phyloP scores from a whole-genome alignment of 1,140 invertebrate species.

The Apis dorsata region DNA sequence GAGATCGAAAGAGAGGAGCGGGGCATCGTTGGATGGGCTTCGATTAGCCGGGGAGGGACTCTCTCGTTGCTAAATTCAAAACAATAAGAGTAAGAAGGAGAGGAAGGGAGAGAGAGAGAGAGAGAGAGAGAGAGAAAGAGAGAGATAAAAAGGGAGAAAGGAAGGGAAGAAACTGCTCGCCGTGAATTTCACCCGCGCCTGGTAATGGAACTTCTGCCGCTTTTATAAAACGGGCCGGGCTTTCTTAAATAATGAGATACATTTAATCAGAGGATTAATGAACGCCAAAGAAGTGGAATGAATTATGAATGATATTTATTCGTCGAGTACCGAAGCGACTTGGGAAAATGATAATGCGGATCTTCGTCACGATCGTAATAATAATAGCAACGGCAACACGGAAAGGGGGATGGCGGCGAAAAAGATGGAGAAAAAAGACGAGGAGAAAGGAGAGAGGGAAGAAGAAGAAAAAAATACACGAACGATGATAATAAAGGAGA shows the following conservation, averaged over 20 bases:
- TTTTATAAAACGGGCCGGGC: slow-evolving; percentile 57
- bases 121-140: background rate
- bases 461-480: background rate
- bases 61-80: slow-evolving; percentile 45
- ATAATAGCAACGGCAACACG: slow-evolving; percentile 50
- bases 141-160: background rate
- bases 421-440: background rate
- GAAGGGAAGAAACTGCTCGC: background rate
- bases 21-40: slow-evolving; percentile 1
- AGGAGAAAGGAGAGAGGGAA: background rate
- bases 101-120: background rate
- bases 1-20: slow-evolving; percentile 29
- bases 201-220: slow-evolving; percentile 61
- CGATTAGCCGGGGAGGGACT: slow-evolving; percentile 33
- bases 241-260: slow-evolving; percentile 73
- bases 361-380: slow-evolving; percentile 64
- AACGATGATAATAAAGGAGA: slow-evolving; percentile 37
- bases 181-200: slow-evolving; percentile 42
- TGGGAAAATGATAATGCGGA: slow-evolving; percentile 64
- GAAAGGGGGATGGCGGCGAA: background rate
- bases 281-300: slow-evolving; percentile 73
- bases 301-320: slow-evolving; percentile 77
- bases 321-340: slow-evolving; percentile 64
- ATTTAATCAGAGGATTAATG: slow-evolving; percentile 76
- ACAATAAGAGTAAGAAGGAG: slow-evolving; percentile 47